Percentiles rank a stretch among this genome's conserved stretches.
These are phyloP conservation scores for Ceriagrion tenellum DNA, from an alignment of 2,888 invertebrate genomes.

Conservation along the genomic window DNA sequence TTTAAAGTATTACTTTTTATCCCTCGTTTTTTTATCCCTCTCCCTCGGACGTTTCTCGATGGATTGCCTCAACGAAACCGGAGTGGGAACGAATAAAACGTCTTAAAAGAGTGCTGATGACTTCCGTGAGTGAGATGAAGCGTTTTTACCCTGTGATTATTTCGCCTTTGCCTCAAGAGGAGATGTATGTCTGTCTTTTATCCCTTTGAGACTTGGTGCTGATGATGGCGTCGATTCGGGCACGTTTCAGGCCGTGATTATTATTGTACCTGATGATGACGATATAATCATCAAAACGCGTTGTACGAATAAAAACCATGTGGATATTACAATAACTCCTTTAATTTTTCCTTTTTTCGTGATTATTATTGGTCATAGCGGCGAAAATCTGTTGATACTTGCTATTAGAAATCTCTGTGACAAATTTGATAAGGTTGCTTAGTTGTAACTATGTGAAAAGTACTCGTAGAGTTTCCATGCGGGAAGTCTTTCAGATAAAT, in stretches of 20 bases:
- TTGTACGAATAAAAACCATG: too few species aligned
- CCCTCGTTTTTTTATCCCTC: not conserved
- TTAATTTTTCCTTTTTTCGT: too few species aligned
- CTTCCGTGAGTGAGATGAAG: not conserved
- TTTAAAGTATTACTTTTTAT: not conserved
- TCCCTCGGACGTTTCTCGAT: not conserved
- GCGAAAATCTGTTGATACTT: not conserved
- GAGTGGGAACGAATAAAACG: not conserved
- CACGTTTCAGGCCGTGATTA: not conserved
- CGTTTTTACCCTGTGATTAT: not conserved
- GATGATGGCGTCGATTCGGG: not conserved
- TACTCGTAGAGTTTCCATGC: too few species aligned
- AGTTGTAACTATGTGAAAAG: too few species aligned
- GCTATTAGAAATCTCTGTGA: too few species aligned
- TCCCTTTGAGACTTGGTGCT: not conserved
- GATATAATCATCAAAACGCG: too few species aligned
- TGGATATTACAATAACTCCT: too few species aligned
- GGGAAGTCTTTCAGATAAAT: too few species aligned
- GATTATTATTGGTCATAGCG: not conserved
- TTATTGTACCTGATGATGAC: too few species aligned
- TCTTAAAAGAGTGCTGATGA: not conserved
- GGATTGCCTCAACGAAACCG: not conserved
- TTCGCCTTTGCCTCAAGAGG: not conserved
- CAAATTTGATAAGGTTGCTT: too few species aligned
- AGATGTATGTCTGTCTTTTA: not conserved